Conservation (phyloP, 30 jellyfish, hydroid and myxozoan genomes). For the Aurelia aurita complex sp. Pacific region DNA sequence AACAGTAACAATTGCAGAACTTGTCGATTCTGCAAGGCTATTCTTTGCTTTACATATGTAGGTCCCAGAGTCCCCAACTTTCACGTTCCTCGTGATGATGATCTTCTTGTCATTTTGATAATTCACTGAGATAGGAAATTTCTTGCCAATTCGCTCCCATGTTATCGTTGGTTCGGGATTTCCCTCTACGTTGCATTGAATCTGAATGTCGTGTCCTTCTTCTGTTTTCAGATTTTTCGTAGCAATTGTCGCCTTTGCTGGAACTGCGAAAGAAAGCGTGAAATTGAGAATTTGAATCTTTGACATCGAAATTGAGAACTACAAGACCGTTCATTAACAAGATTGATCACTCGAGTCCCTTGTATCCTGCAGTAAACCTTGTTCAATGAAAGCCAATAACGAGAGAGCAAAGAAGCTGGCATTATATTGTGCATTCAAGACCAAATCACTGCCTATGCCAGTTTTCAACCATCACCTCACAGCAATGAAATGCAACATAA, state of each 20-base stretch:
- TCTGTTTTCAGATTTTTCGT: conserved; percentile 1
- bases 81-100: background rate
- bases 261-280: background rate
- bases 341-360: too few species aligned
- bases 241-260: conserved; percentile 18
- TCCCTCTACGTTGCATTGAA: conserved; percentile 23
- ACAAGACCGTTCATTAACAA: too few species aligned
- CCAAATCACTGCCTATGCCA: too few species aligned
- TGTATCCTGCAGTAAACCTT: too few species aligned
- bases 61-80: background rate
- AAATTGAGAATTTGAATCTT: background rate
- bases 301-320: too few species aligned
- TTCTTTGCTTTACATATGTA: conserved; percentile 8
- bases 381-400: too few species aligned
- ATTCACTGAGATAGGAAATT: background rate
- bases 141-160: conserved; percentile 17
- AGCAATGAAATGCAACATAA: too few species aligned
- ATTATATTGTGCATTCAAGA: too few species aligned
- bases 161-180: conserved; percentile 15
- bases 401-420: too few species aligned
- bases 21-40: background rate
- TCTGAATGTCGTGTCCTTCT: conserved; percentile 8
- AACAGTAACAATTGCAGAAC: background rate
- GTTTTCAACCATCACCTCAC: too few species aligned
- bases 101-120: background rate